Evolutionary conservation across 1,140 invertebrate species (phyloP).

Genomic region (Galleria mellonella): DNA sequence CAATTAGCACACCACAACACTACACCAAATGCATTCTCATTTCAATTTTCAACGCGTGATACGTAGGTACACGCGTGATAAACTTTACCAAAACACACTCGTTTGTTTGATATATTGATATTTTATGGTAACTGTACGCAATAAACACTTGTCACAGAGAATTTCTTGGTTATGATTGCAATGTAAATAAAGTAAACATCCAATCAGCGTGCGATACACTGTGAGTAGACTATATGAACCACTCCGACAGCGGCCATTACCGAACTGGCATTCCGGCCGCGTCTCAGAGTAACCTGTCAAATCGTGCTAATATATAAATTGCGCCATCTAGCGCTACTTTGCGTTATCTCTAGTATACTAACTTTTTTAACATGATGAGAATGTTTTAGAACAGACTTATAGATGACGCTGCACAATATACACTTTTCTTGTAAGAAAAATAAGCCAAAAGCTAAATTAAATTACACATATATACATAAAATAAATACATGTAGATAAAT

Average conservation of each 20-base stretch:
- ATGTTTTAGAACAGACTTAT: too few species aligned
- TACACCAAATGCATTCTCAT: conserved; percentile 63
- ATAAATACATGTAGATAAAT: too few species aligned
- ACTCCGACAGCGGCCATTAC: conserved; percentile 65
- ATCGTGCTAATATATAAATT: not conserved
- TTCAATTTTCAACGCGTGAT: conserved; percentile 61
- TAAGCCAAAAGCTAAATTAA: too few species aligned
- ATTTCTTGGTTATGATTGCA: conserved; percentile 34
- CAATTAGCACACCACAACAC: conserved; percentile 59
- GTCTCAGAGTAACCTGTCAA: conserved; percentile 1
- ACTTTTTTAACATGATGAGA: too few species aligned
- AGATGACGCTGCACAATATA: too few species aligned
- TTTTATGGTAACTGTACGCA: conserved; percentile 20
- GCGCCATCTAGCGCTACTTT: conserved; percentile 10
- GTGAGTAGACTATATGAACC: conserved; percentile 33
- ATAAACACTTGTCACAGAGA: conserved; percentile 38
- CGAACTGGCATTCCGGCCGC: conserved; percentile 39
- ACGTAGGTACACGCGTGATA: conserved; percentile 29
- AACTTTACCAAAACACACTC: conserved; percentile 34
- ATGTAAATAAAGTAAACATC: conserved; percentile 68
- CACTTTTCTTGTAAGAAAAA: too few species aligned
- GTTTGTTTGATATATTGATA: conserved; percentile 10
- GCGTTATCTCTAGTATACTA: too few species aligned
- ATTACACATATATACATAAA: too few species aligned
- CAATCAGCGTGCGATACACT: conserved; percentile 35